A percentile compares a stretch with the other conserved stretches of the same genome.
These are phyloP conservation scores for Cyphomyrmex costatus DNA, from an alignment of 1,140 invertebrate genomes.

Conservation along the genomic window DNA sequence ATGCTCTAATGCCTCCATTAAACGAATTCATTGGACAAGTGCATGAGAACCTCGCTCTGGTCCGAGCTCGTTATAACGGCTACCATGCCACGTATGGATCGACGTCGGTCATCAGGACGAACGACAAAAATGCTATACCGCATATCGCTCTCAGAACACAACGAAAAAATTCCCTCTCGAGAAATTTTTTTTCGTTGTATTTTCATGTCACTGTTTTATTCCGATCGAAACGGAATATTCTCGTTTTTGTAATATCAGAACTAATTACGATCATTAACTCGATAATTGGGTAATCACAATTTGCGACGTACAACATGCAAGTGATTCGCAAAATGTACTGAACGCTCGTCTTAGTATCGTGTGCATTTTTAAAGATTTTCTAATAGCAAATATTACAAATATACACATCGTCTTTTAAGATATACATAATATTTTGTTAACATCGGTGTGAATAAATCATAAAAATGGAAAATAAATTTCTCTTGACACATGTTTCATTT, in stretches of 20 bases:
- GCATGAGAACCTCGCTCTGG: background rate
- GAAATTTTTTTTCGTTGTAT: background rate
- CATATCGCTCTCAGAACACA: slow-evolving; percentile 14
- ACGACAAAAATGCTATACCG: slow-evolving; percentile 48
- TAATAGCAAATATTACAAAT: background rate
- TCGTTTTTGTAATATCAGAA: slow-evolving; percentile 3
- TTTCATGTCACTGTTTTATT: background rate
- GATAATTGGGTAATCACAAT: background rate
- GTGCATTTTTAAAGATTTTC: slow-evolving; percentile 20
- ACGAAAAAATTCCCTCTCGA: background rate
- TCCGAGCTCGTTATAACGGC: background rate
- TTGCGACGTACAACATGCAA: background rate
- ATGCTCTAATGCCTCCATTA: slow-evolving; percentile 67
- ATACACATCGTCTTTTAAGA: background rate
- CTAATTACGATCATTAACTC: slow-evolving; percentile 35
- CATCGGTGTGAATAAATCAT: background rate
- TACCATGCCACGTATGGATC: background rate
- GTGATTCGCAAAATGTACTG: slow-evolving; percentile 10
- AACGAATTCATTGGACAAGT: slow-evolving; percentile 66
- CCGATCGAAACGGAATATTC: background rate
- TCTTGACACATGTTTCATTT: background rate
- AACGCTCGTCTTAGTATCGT: background rate
- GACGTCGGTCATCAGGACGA: slow-evolving; percentile 6
- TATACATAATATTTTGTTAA: slow-evolving; percentile 26
- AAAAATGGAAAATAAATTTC: background rate